Evolutionary conservation across 2,113 vertebrate genomes (phyloP), one percentile per base, ranked within the genome.

Genomic region (Halichoeres trimaculatus): DNA sequence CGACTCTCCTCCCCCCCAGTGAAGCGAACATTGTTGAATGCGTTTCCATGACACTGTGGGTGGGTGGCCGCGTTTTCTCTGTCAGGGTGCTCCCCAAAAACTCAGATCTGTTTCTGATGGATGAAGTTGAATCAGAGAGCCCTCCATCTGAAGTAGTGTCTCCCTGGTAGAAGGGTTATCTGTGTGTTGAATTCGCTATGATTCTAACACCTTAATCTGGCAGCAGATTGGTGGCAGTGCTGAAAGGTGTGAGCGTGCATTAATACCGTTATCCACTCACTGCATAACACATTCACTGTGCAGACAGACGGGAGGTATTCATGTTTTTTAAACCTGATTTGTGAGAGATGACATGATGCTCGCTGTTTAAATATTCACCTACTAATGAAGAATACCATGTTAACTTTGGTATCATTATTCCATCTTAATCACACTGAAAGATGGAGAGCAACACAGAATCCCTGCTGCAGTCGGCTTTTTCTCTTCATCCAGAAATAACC

Each of bases 11-110:
- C 61, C 61, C 55, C 9, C 17, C 30, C 30, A 43, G 60, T 1
- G 34, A 24, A 71, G 50, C 22, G 55, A 43, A 71, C 79, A 89
- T 85, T 90, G 79, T 89, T 83, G 62, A 78, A 76, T 2, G 11
- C 41, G 72, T 87, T 87, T 85, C 88, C 84, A 81, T 87, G 81
- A 78, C 68, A 85, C 78, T 40, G 30, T 75, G 53, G 7, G 53
- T 80, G 84, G 79, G 88, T 89, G 77, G 83, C 87, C 86, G 41
- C 30, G 24, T 72, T 59, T 55, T 40, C 53, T 66, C 43, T 53
- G 61, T 63, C 48, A 8, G 34, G 65, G 22, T 10, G 8, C 57
- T 55, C 17, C 64, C 70, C 8, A 56, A 69, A 74, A 22, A 69
- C 62, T 77, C 22, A 34, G 35, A 24, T 64, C 56, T 13, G 16